Base-by-base conservation (phyloP, 1,140 invertebrate genomes). In the Bombus balteatus region DNA sequence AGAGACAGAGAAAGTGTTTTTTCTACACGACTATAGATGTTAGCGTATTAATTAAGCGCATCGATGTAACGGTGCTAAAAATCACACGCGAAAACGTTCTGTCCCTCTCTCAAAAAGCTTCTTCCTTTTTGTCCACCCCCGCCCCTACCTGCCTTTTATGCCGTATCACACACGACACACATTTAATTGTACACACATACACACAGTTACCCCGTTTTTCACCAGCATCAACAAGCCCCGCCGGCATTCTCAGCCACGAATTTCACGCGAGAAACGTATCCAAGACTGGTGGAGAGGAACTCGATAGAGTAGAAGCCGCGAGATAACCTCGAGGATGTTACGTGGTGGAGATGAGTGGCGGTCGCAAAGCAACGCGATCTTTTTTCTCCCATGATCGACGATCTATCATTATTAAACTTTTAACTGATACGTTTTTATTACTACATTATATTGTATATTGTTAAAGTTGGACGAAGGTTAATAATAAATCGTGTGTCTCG, bases 381-480 rank as follows among this genome's bases (percentile, higher is more conserved):
- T 57, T 39, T 85, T 81, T 66, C 80, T 68, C 90, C 89, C 80
- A 87, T 78, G 92, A 90, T 93, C 92, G 92, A 92, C 93, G 91
- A 92, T 66, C 15, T 94, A 93, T 91, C 88, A 94, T 94, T 94
- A 94, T 93, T 92, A 93, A 85, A 91, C 77, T 91, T 93, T 92
- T 94, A 94, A 94, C 91, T 92, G 92, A 89, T 94, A 94, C 91
- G 93, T 94, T 95, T 94, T 93, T 92, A 94, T 94, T 95, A 94
- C 90, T 92, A 94, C 92, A 95, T 95, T 94, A 94, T 94, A 95
- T 94, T 95, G 92, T 95, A 95, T 94, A 93, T 95, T 95, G 94
- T 95, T 95, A 95, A 95, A 95, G 94, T 93, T 95, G 94, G 92
- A 94, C 87, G 93, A 94, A 94, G 93, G 94, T 95, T 95, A 95